Evolutionary conservation across 2,113 vertebrate genomes (phyloP).

Genomic region (Oenanthe oenanthe): DNA sequence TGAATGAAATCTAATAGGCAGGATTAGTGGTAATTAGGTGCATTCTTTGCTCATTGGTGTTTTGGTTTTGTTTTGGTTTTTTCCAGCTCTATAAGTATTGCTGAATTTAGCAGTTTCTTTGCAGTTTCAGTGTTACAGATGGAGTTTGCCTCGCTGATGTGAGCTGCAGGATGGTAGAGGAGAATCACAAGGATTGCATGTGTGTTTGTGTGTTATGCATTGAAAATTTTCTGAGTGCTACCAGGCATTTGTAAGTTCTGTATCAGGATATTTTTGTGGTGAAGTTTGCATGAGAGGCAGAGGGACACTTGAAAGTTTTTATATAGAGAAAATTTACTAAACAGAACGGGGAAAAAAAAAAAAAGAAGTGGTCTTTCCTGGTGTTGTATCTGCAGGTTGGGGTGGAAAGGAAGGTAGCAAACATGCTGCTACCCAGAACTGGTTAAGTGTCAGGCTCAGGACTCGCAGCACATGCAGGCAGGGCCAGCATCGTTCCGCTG

Average conservation of each 20-base stretch:
- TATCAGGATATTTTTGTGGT: not conserved
- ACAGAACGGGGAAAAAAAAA: not conserved
- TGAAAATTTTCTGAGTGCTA: not conserved
- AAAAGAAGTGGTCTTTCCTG: not conserved
- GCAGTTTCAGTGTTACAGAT: not conserved
- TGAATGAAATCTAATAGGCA: conserved; percentile 71
- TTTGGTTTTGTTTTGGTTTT: not conserved
- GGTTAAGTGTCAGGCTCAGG: not conserved
- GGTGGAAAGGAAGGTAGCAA: not conserved
- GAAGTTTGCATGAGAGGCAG: not conserved
- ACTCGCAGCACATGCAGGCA: not conserved
- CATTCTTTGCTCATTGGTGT: conserved; percentile 23
- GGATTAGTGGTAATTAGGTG: conserved; percentile 40
- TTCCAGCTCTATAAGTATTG: not conserved
- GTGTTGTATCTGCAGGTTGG: not conserved
- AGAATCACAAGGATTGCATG: not conserved
- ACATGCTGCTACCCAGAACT: not conserved
- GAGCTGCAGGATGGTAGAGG: not conserved
- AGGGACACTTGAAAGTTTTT: not conserved
- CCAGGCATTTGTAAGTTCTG: not conserved
- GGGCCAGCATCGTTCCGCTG: not conserved
- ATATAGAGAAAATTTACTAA: not conserved
- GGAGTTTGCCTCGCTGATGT: not conserved
- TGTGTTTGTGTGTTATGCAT: not conserved
- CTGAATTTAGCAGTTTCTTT: not conserved